phyloP scores from a whole-genome alignment of 2,888 invertebrate genomes.

The Lithophane socia region DNA sequence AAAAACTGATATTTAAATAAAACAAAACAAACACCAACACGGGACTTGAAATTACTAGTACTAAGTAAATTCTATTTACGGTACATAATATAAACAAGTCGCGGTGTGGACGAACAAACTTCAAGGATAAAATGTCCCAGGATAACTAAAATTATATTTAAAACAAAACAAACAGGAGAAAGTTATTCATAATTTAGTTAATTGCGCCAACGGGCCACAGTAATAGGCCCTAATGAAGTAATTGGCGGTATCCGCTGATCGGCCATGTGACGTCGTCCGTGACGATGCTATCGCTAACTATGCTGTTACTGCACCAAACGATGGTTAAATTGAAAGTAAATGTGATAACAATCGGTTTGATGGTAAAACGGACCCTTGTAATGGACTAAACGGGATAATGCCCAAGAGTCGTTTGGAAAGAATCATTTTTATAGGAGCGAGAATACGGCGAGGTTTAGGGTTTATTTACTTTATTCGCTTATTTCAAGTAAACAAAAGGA shows the following conservation, averaged over 20 bases:
- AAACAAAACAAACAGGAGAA: slow-evolving; percentile 61
- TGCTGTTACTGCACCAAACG: slow-evolving; percentile 39
- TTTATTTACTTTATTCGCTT: neutral
- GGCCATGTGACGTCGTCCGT: slow-evolving; percentile 50
- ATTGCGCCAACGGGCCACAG: slow-evolving; percentile 63
- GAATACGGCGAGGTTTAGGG: neutral
- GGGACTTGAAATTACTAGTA: neutral
- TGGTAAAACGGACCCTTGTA: slow-evolving; percentile 23
- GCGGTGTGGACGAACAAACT: neutral
- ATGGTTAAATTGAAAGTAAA: slow-evolving; percentile 53
- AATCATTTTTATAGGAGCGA: slow-evolving; percentile 26
- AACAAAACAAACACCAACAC: no score
- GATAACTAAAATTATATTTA: neutral
- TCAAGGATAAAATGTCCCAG: slow-evolving; percentile 7
- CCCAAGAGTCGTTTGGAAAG: neutral
- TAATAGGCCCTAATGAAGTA: slow-evolving; percentile 82
- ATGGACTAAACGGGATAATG: slow-evolving; percentile 6
- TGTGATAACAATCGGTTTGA: slow-evolving; percentile 44
- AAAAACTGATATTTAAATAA: no score
- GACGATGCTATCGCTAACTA: slow-evolving; percentile 48
- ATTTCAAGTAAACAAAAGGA: neutral
- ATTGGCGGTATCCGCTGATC: slow-evolving; percentile 79
- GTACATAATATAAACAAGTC: neutral
- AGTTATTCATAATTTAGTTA: slow-evolving; percentile 70
- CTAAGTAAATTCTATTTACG: neutral